Base-by-base conservation (phyloP, 2,888 invertebrate species). In the Margaritifera margaritifera region DNA sequence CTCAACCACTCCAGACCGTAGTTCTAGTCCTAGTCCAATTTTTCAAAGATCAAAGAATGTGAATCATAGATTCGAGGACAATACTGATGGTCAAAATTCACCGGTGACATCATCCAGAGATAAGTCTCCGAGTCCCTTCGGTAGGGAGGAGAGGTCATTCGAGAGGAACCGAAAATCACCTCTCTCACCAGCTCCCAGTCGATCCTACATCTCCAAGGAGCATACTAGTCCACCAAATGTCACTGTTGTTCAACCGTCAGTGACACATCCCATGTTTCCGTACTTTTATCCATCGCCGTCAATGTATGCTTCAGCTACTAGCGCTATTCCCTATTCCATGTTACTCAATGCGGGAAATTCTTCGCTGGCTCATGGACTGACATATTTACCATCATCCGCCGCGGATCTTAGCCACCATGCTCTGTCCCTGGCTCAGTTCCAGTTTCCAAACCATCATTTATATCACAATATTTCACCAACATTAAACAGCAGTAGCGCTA, bases 261-360 rank as follows among this genome's bases (percentile, higher is more conserved):
- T 96, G 60, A 94, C 96, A 61, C 97, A 97, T 87, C 96, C 96
- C 8, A 92, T 95, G 88, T 92, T 97, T 88, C 97, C 97, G 80
- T 97, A 97, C 92, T 93, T 98, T 66, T 97, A 97, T 90, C 96
- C 80, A n/a, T 77, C 94, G 63, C 42, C 42, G 42, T 42, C 42
- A 42, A 95, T 96, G 52, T 80, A 79, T 69, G 92, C 97, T 77
- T 97, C 96, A 91, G 95, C 90, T 18, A 74, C 79, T 61, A 95
- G 80, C 92, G 94, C 63, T 57, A 74, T 86, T 53, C 87, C 85
- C 58, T 86, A 86, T 65, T 85, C 84, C 51, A 79, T 81, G 74
- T 72, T 83, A 59, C 70, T 81, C 66, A 77, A 78, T 58, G 77
- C 78, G 57, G 77, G 78, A 53, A 78, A 68, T 64, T 78, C 81